These are phyloP conservation scores for Drosophila bocki DNA, from an alignment of 1,140 invertebrate species.

Conservation along the genomic window DNA sequence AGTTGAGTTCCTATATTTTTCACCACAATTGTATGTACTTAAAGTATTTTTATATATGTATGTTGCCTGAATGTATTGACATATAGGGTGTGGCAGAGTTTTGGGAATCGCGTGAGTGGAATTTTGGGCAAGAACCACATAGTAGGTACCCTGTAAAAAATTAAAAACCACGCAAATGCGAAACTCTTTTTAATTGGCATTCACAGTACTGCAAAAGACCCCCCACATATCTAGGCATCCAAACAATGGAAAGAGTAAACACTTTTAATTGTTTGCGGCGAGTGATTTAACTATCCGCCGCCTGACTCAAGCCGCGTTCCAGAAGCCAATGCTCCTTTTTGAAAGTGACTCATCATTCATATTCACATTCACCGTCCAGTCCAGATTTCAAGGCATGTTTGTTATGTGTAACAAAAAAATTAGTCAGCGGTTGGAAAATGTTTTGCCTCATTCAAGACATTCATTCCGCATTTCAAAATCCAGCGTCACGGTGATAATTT, in stretches of 20 bases:
- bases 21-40: slow-evolving; percentile 8
- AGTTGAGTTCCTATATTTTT: neutral
- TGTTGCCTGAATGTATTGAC: slow-evolving; percentile 8
- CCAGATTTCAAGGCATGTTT: neutral
- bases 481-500: slow-evolving; percentile 66
- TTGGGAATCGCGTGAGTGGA: slow-evolving; percentile 15
- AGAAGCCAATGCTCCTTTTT: slow-evolving; percentile 15
- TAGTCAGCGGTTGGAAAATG: slow-evolving; percentile 44
- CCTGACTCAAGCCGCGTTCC: slow-evolving; percentile 27
- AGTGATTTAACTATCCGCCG: slow-evolving; percentile 43
- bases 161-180: neutral
- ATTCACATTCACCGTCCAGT: neutral
- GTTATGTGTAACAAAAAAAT: slow-evolving; percentile 42
- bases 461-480: slow-evolving; percentile 52
- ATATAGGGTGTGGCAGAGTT: slow-evolving; percentile 34
- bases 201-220: slow-evolving; percentile 18
- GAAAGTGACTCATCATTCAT: slow-evolving; percentile 26
- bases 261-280: slow-evolving; percentile 45
- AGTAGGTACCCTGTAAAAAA: slow-evolving; percentile 1
- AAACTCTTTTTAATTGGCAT: neutral
- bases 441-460: neutral
- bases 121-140: slow-evolving; percentile 4
- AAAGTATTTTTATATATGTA: neutral
- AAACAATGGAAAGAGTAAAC: slow-evolving; percentile 22
- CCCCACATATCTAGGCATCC: slow-evolving; percentile 14